Percentiles rank a stretch among this genome's conserved stretches.
Evolutionary conservation across 2,113 vertebrate genomes (phyloP).

Genomic region (Melanotaenia duboulayi): DNA sequence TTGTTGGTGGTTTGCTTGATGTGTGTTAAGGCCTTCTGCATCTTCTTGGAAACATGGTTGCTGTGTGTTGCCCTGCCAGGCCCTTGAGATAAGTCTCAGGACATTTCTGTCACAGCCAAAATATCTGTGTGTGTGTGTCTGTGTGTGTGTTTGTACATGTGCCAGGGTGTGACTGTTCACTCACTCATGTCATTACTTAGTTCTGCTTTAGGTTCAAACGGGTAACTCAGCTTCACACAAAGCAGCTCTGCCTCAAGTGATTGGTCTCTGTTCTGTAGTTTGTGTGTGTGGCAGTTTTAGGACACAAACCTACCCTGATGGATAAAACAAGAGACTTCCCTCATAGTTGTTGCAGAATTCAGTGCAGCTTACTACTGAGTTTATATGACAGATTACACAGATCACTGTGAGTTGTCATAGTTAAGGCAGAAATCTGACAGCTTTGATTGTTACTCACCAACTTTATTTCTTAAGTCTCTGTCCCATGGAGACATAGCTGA

Average conservation of each 20-base stretch:
- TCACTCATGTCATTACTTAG: not conserved
- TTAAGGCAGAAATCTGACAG: constrained; percentile 44
- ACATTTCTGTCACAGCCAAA: constrained; percentile 45
- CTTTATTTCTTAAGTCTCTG: constrained; percentile 15
- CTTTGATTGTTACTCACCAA: constrained; percentile 48
- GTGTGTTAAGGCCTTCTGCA: constrained; percentile 39
- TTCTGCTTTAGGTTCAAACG: constrained; percentile 15
- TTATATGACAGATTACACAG: constrained; percentile 49
- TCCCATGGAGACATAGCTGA: constrained; percentile 30
- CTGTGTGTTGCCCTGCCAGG: constrained; percentile 51
- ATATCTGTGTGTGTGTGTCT: constrained; percentile 4
- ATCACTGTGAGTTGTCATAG: constrained; percentile 53
- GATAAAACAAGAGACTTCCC: constrained; percentile 34
- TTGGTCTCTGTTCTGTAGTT: not conserved
- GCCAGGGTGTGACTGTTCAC: constrained; percentile 10
- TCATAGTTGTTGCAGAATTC: constrained; percentile 29
- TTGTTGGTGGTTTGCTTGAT: constrained; percentile 19
- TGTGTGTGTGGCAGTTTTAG: constrained; percentile 2
- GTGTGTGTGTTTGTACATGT: constrained; percentile 37
- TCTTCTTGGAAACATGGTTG: constrained; percentile 60
- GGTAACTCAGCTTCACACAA: constrained; percentile 3
- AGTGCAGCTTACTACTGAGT: constrained; percentile 30
- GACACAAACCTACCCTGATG: not conserved
- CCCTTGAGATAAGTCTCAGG: constrained; percentile 50
- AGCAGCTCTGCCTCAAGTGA: not conserved